Percentiles rank a stretch among this genome's conserved stretches.
Evolutionary conservation across 2,113 vertebrate species (phyloP).

Genomic region (Pterocles orientalis): DNA sequence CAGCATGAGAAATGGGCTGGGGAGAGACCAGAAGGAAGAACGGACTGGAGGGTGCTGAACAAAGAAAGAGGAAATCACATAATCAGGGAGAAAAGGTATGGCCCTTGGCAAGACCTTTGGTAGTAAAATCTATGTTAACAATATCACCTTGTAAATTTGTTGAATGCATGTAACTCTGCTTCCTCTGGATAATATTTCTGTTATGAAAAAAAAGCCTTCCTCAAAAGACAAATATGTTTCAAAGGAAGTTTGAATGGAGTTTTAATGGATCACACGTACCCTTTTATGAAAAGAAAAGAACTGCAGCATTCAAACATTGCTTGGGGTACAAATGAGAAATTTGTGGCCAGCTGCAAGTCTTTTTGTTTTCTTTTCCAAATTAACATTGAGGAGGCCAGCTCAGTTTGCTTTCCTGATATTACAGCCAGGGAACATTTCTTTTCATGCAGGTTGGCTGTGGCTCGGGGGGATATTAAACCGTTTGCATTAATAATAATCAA

Average conservation of each 20-base stretch:
- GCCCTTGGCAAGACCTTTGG: background rate
- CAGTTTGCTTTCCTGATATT: background rate
- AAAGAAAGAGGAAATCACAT: background rate
- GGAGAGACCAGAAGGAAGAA: background rate
- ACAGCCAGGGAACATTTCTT: background rate
- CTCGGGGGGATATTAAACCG: background rate
- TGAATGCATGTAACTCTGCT: background rate
- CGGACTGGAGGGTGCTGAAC: background rate
- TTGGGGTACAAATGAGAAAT: background rate
- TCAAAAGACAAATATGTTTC: background rate
- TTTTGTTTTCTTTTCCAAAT: background rate
- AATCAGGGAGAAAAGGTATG: background rate
- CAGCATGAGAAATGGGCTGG: background rate
- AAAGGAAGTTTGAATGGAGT: background rate
- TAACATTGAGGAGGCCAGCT: background rate
- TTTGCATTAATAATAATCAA: slow-evolving; percentile 35
- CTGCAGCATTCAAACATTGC: background rate
- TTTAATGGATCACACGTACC: background rate
- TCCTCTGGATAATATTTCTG: slow-evolving; percentile 18
- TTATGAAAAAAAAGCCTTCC: background rate
- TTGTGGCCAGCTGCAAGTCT: background rate
- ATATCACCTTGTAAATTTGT: slow-evolving; percentile 30
- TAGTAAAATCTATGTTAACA: slow-evolving; percentile 25
- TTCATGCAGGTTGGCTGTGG: background rate
- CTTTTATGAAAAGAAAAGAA: background rate